Evolutionary conservation across 2,113 vertebrate genomes (phyloP), one percentile per base, ranked within the genome.

Genomic region (Otus sunia): DNA sequence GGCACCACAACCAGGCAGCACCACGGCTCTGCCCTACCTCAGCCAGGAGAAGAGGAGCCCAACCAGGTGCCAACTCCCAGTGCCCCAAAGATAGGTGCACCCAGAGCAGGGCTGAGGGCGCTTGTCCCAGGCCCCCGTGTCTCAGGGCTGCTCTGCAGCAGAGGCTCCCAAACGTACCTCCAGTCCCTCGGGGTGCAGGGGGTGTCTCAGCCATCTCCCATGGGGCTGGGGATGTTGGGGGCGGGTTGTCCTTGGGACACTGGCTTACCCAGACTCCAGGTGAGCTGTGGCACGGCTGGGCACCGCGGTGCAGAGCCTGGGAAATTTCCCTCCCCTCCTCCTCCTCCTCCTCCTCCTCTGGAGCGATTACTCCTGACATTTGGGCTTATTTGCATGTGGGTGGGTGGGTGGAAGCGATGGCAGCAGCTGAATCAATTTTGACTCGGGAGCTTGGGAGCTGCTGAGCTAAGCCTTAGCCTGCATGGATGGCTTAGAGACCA

Each of bases 361-460:
- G 79, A 96, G 78, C 3, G 20, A 77, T 93, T 88, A 43, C 79
- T 96, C 86, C 83, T 94, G 95, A 92, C 95, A 95, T 93, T 96
- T 94, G 95, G 92, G 96, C 52, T 94, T n/a, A 91, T 96, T 92
- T 97, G 96, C 95, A 94, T 91, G 95, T 58, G 91, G 90, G 90
- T 88, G 86, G 94, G 94, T 90, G 92, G 94, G 91, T 91, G 86
- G 86, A 96, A 73, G 71, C 3, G 49, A 62, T 80, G 85, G 91
- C 76, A 89, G 96, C 91, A 93, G 91, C 95, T 73, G 96, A 97
- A 97, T 94, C 95, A 72, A 76, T 96, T 94, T 89, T 87, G 95
- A 74, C 66, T 94, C 8, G 11, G 74, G 50, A 95, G 74, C 77
- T 59, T 8, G 67, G 89, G 68, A 94, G 86, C 78, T 87, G 94